Base-by-base conservation (phyloP, 2,113 vertebrate species). In the Ploceus nigricollis region DNA sequence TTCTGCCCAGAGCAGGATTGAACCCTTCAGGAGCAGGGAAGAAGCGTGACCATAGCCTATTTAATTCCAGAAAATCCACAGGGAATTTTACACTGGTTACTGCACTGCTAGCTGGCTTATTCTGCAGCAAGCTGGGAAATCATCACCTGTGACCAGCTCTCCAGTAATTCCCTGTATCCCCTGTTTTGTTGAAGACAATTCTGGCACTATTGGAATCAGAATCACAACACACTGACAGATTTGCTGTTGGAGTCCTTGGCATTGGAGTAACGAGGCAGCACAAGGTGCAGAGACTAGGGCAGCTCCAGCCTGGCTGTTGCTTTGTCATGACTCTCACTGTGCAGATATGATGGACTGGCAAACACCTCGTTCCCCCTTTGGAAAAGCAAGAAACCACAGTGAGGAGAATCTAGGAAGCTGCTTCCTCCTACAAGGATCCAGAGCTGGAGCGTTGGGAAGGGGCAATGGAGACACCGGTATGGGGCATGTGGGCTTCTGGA, bases 391-490 rank as follows among this genome's bases (percentile, higher is more conserved):
- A 56, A 68, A 48, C 3, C 37, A 54, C 37, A 30, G 7, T 0
- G 1, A 85, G 53, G 22, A 69, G 27, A 75, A 80, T 10, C 23
- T 4, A 84, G 28, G 19, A n/a, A 18, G 60, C 22, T 15, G 11
- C 42, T 37, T 63, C 31, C 17, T 88, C 33, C 56, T 37, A 6
- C 14, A 42, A 37, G 19, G 23, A 78, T 15, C 10, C 11, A 12
- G 1, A 4, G 1, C 0, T 28, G 47, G 10, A 81, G 15, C 0
- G 0, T 0, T 63, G 44, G 58, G 27, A 75, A 25, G 18, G 54
- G 22, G 47, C 69, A 69, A 5, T 11, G 31, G 22, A 87, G 40
- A 65, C 15, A 61, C 0, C 0, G 0, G 3, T 12, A 44, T 3
- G 19, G n/a, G 22, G 21, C 23, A 56, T 58, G 45, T 21, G 16